Conservation (phyloP, 2,888 invertebrate genomes). For the Andrena minutula region DNA sequence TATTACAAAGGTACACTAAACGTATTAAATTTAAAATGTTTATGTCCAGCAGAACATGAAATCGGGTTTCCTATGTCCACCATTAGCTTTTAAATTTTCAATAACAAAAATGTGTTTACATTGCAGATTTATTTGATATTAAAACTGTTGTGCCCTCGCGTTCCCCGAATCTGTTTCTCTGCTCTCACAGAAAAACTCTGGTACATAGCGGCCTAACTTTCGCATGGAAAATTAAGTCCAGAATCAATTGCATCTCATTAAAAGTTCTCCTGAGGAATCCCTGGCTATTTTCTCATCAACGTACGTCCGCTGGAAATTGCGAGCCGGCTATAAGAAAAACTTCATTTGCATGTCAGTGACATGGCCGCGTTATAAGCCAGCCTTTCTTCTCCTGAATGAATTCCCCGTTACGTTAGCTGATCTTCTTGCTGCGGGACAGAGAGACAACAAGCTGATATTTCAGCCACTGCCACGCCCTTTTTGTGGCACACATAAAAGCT, state of each 20-base stretch:
- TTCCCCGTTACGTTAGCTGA: neutral
- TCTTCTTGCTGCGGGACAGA: neutral
- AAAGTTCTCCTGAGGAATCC: conserved; percentile 1
- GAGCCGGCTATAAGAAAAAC: conserved; percentile 17
- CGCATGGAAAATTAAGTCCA: neutral
- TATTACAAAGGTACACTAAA: neutral
- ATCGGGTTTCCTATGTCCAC: conserved; percentile 5
- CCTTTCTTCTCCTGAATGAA: neutral
- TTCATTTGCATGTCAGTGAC: conserved; percentile 24
- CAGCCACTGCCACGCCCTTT: conserved; percentile 22
- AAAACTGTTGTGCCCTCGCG: neutral
- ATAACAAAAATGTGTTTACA: conserved; percentile 14
- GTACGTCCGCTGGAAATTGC: conserved; percentile 1
- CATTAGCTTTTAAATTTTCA: conserved; percentile 22
- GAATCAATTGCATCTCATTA: conserved; percentile 20
- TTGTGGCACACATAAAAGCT: conserved; percentile 10
- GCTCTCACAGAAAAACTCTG: neutral
- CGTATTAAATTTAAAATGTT: neutral
- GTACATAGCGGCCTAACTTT: too few relatives aligned
- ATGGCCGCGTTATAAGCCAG: neutral
- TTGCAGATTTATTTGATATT: conserved; percentile 10
- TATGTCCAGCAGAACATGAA: conserved; percentile 18
- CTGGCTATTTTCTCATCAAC: neutral
- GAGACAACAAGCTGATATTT: neutral
- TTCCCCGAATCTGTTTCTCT: neutral